Percentiles rank a stretch among this genome's conserved stretches.
Conservation (phyloP, 2,113 vertebrate genomes). For the Microcebus jonahi region DNA sequence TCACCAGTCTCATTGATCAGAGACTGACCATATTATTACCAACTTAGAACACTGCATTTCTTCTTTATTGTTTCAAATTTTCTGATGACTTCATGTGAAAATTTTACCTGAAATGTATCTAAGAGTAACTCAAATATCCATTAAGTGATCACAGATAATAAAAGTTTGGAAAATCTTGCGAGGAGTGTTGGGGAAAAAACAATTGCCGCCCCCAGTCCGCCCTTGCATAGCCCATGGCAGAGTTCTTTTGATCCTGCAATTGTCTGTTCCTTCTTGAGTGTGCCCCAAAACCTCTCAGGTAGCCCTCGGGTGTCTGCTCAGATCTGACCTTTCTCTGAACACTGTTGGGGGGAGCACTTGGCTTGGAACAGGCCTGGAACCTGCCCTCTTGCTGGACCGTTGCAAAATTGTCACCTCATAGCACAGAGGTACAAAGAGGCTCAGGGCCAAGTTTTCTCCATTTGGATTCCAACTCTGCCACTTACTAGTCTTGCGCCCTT, state of each 20-base stretch:
- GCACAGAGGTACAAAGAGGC: background rate
- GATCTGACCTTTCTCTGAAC: background rate
- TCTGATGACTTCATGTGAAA: background rate
- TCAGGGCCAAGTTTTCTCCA: background rate
- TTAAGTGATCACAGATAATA: background rate
- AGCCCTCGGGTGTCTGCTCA: background rate
- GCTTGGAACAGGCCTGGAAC: background rate
- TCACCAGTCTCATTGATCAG: background rate
- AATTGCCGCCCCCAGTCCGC: no score
- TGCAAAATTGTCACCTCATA: accelerated
- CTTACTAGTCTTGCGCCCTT: background rate
- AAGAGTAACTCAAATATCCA: background rate
- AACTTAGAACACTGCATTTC: no score
- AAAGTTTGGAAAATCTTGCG: background rate
- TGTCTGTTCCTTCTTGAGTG: no score
- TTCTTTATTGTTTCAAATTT: background rate
- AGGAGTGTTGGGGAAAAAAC: background rate
- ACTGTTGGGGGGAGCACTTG: background rate
- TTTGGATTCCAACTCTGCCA: background rate
- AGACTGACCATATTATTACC: background rate
- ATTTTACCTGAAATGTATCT: background rate
- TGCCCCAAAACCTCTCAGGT: no score
- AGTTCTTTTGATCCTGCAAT: background rate
- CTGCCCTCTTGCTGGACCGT: background rate
- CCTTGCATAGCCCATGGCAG: background rate